Evolutionary conservation across 2,797 vertebrate species (phyloP).

Genomic region (Echiichthys vipera): DNA sequence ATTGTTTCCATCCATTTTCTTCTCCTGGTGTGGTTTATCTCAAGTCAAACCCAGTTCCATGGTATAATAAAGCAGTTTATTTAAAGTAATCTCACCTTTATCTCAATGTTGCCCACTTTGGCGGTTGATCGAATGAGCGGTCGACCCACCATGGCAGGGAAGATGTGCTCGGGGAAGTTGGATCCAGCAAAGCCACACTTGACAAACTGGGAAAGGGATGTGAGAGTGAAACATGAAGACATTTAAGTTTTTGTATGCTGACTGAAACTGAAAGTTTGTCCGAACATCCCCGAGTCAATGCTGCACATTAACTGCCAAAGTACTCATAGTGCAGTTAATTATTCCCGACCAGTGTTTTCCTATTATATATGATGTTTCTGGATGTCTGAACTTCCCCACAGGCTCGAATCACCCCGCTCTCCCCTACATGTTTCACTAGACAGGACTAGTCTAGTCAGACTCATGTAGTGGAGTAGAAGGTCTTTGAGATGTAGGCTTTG

Average conservation of each 20-base stretch:
- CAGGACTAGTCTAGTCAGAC: too few relatives aligned
- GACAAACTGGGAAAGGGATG: conserved; percentile 81
- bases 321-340: too few relatives aligned
- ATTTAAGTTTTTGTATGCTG: background rate
- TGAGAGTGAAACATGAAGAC: conserved; percentile 13
- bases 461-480: too few relatives aligned
- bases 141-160: conserved; percentile 87
- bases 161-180: conserved; percentile 90
- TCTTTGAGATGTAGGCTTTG: too few relatives aligned
- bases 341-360: too few relatives aligned
- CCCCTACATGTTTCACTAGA: too few relatives aligned
- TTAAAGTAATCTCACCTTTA: conserved; percentile 81
- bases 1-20: too few relatives aligned
- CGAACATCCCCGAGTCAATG: background rate
- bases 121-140: conserved; percentile 84
- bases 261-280: conserved; percentile 20
- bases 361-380: too few relatives aligned
- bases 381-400: too few relatives aligned
- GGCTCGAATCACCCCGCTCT: too few relatives aligned
- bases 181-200: conserved; percentile 89
- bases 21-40: background rate
- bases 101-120: conserved; percentile 88
- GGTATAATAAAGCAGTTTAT: too few relatives aligned
- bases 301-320: background rate
- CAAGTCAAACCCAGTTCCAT: background rate